Conservation (phyloP, 2,888 invertebrate species). For the Drosophila mimetica region DNA sequence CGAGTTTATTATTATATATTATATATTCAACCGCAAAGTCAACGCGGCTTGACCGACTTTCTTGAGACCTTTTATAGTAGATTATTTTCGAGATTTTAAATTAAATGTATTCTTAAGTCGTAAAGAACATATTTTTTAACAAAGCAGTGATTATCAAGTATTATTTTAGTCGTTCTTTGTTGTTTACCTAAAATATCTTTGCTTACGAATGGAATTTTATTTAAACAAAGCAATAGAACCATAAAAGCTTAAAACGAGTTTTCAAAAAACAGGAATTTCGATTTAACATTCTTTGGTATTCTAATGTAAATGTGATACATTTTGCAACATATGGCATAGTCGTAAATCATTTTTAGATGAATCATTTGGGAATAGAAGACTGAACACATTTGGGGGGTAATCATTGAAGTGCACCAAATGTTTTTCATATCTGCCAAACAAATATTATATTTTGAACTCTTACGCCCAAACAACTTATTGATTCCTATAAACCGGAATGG, state of each 20-base stretch:
- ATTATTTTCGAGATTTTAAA: no score
- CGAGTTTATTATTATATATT: no score
- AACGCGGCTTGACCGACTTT: no score
- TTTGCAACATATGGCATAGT: slow-evolving; percentile 8
- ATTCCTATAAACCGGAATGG: slow-evolving; percentile 15
- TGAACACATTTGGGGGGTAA: slow-evolving; percentile 13
- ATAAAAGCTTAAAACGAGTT: slow-evolving; percentile 11
- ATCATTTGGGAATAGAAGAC: slow-evolving; percentile 8
- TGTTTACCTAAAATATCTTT: no score
- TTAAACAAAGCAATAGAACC: no score
- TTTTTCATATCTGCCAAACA: slow-evolving; percentile 27
- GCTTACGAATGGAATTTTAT: no score
- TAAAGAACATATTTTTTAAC: no score
- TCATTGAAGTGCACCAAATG: slow-evolving; percentile 22
- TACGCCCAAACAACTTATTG: not conserved
- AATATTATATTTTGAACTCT: slow-evolving; percentile 17
- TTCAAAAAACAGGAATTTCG: not conserved
- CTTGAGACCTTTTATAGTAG: no score
- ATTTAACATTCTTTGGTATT: not conserved
- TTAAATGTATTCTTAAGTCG: no score
- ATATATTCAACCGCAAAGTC: no score
- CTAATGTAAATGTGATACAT: not conserved
- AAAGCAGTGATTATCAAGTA: no score
- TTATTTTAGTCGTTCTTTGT: no score
- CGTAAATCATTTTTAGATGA: slow-evolving; percentile 26